Evolutionary conservation across 2,797 vertebrate genomes (phyloP).

Genomic region (Alauda arvensis): DNA sequence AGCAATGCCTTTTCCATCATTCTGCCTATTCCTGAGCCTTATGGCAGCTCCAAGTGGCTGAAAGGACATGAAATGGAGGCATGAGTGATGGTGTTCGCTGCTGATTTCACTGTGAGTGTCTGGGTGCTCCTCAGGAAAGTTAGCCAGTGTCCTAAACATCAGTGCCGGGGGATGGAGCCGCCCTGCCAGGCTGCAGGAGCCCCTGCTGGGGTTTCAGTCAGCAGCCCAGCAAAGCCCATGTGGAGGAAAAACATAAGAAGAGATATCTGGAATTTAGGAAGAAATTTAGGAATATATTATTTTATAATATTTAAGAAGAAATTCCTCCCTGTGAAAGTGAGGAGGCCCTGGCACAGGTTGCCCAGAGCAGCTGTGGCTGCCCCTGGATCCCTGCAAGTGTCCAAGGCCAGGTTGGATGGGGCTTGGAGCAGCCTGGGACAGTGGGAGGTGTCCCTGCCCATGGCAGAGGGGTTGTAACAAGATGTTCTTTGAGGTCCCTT

Average conservation of each 20-base stretch:
- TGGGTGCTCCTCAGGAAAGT: background rate
- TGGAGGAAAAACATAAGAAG: background rate
- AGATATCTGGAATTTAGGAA: background rate
- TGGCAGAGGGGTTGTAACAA: background rate
- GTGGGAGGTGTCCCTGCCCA: background rate
- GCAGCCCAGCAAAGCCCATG: background rate
- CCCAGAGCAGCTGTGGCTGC: background rate
- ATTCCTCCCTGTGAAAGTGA: background rate
- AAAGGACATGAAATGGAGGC: background rate
- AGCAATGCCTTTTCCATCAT: background rate
- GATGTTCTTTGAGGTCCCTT: background rate
- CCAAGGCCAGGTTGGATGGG: accelerated
- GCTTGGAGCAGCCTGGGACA: accelerated
- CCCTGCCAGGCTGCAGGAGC: background rate
- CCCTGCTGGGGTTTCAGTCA: background rate
- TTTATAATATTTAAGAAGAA: background rate
- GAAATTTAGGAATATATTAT: background rate
- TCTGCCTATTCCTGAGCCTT: background rate
- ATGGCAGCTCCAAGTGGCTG: background rate
- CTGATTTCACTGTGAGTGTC: background rate
- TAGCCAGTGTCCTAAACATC: background rate
- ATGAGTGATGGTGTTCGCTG: background rate
- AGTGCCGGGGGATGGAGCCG: background rate
- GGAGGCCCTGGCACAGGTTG: background rate
- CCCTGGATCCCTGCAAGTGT: background rate